Evolutionary conservation across 2,797 vertebrate species (phyloP), one percentile per base, ranked within the genome.

Genomic region (Sebastes iracundus): DNA sequence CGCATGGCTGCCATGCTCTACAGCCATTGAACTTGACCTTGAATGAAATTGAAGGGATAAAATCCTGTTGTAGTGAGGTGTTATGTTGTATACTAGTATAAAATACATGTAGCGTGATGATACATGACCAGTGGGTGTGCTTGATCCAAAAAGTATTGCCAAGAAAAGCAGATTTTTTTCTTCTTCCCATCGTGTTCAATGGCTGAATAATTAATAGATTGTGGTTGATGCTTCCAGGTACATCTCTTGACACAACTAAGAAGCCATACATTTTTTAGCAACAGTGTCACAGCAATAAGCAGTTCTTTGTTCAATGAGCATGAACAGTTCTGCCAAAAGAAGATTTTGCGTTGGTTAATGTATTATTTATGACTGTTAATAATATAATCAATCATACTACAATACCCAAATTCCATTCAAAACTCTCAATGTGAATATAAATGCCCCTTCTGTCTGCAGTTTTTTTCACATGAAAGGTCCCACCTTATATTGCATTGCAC

Each of bases 171-270:
- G 53, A 20, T 67, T 9, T 22, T 38, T 14, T 12, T 16, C 3
- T 25, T 18, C 42, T 13, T 22, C 46, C 16, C 23, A 25, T 35
- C 38, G 10, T 52, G 69, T 63, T 78, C 22, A 55, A 4, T 20
- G 1, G 63, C 27, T 87, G 46, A 81, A 82, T 83, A 76, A 83
- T 76, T 30, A n/a, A 85, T 70, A 65, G 7, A 32, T 25, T 58
- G 25, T 76, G 32, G 76, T 25, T 53, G 42, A 67, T 28, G 23
- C 25, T 81, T 82, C 42, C 55, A 56, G 74, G 67, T 74, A 60
- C 59, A 42, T 52, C 23, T 72, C 63, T 28, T 20, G 35, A 7
- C 60, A 27, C 18, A 77, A 46, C 22, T 63, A 35, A 74, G 70
- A 66, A 52, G 20, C 14, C 28, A 84, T 71, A 22, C 69, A 56